Evolutionary conservation across 2,797 vertebrate genomes (phyloP).

Genomic region (Pipistrellus nathusii): DNA sequence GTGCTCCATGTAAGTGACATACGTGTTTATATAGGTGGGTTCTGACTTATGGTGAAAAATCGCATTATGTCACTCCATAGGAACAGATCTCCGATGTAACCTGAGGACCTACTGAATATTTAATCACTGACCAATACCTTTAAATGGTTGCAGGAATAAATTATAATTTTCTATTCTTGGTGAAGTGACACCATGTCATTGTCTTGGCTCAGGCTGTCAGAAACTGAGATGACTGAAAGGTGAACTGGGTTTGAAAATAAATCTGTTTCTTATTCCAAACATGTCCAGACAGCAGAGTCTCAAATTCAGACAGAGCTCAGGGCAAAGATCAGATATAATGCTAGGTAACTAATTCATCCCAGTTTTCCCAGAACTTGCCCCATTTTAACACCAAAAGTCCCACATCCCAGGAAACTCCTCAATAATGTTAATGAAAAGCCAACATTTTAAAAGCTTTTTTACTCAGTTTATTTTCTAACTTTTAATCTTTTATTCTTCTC

Average conservation of each 20-base stretch:
- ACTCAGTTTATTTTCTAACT: slow-evolving; percentile 2
- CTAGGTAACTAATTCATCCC: background rate
- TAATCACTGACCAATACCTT: background rate
- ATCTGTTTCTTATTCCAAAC: background rate
- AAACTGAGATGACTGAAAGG: background rate
- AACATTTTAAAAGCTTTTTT: background rate
- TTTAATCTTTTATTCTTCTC: background rate
- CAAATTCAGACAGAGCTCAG: background rate
- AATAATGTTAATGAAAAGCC: background rate
- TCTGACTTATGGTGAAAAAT: too few relatives aligned
- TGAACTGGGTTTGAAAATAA: background rate
- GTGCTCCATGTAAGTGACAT: too few relatives aligned
- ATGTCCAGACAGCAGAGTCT: background rate
- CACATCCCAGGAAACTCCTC: background rate
- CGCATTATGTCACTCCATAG: too few relatives aligned
- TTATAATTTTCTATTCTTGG: slow-evolving; percentile 10
- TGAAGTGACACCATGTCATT: background rate
- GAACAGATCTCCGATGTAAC: too few relatives aligned
- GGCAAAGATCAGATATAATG: background rate
- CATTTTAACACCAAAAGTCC: background rate
- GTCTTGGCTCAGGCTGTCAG: background rate
- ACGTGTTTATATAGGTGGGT: too few relatives aligned
- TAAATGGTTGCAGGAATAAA: background rate
- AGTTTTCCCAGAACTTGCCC: background rate
- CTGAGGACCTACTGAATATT: background rate